A percentile compares a stretch with the other conserved stretches of the same genome.
Conservation (phyloP, 2,797 vertebrate genomes). For the Toxotes lorentzi region DNA sequence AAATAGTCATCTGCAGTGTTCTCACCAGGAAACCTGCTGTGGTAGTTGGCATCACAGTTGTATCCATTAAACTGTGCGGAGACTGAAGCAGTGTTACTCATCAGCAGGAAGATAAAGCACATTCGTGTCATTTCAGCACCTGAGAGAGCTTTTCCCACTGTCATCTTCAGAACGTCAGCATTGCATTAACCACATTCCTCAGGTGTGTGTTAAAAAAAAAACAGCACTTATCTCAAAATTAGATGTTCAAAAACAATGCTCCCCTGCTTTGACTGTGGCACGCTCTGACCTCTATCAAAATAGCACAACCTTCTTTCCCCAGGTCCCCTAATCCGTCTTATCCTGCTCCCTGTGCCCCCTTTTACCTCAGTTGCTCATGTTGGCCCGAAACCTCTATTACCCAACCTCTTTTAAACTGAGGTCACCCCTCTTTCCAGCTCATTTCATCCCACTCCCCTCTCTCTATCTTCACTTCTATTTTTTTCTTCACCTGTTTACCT, state of each 20-base stretch:
- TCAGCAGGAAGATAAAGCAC: constrained; percentile 90
- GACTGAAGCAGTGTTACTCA: constrained; percentile 84
- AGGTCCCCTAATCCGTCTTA: constrained; percentile 71
- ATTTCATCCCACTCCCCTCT: constrained; percentile 56
- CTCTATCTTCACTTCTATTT: constrained; percentile 17
- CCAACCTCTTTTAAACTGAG: constrained; percentile 71
- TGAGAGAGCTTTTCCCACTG: constrained; percentile 68
- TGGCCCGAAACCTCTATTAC: constrained; percentile 54
- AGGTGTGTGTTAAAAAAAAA: constrained; percentile 54
- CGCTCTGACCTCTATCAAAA: constrained; percentile 74
- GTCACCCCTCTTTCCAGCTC: constrained; percentile 69
- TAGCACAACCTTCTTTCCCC: constrained; percentile 53
- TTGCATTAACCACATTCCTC: constrained; percentile 67
- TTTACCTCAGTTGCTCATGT: constrained; percentile 63
- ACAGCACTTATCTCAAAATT: constrained; percentile 56
- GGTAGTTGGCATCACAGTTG: constrained; percentile 95
- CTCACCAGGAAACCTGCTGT: constrained; percentile 99
- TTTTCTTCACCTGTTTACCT: constrained; percentile 58
- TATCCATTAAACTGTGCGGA: constrained; percentile 96
- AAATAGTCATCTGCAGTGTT: constrained; percentile 22
- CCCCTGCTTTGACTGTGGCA: constrained; percentile 8
- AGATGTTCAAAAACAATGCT: constrained; percentile 59
- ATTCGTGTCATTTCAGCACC: constrained; percentile 91
- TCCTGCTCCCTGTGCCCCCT: constrained; percentile 54
- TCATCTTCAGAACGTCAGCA: constrained; percentile 81